Conservation (phyloP, 2,888 invertebrate species). For the Drosophila macrospina region DNA sequence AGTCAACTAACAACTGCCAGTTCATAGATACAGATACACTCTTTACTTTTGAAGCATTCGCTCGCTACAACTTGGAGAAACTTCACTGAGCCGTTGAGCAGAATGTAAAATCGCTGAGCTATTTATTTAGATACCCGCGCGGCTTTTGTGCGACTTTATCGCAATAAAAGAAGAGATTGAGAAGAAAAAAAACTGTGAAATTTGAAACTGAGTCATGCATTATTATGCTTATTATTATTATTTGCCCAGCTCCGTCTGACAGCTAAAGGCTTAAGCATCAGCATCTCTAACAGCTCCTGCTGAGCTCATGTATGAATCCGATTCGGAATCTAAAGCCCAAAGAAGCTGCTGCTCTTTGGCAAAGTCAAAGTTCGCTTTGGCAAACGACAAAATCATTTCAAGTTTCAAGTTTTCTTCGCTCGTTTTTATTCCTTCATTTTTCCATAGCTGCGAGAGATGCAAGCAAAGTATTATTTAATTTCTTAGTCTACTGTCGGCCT, state of each 20-base stretch:
- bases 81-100: constrained; percentile 54
- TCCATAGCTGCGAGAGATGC: neutral
- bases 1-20: constrained; percentile 32
- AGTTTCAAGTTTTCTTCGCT: constrained; percentile 31
- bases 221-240: constrained; percentile 66
- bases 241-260: constrained; percentile 42
- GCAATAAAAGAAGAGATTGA: neutral
- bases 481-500: constrained; percentile 43
- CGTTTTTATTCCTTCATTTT: neutral
- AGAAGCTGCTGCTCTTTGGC: neutral
- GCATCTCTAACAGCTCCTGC: constrained; percentile 34
- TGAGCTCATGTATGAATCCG: constrained; percentile 46
- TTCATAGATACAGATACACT: constrained; percentile 35
- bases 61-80: constrained; percentile 57
- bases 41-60: constrained; percentile 29
- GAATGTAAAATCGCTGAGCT: constrained; percentile 69
- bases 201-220: constrained; percentile 60
- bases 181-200: constrained; percentile 41
- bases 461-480: constrained; percentile 68
- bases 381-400: constrained; percentile 63
- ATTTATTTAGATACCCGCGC: constrained; percentile 71
- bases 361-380: constrained; percentile 40
- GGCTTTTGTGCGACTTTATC: constrained; percentile 37
- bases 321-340: constrained; percentile 4
- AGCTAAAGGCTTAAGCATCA: constrained; percentile 56